A percentile compares a stretch with the other conserved stretches of the same genome.
phyloP scores from a whole-genome alignment of 2,797 vertebrate species.

The Liparis tanakae region DNA sequence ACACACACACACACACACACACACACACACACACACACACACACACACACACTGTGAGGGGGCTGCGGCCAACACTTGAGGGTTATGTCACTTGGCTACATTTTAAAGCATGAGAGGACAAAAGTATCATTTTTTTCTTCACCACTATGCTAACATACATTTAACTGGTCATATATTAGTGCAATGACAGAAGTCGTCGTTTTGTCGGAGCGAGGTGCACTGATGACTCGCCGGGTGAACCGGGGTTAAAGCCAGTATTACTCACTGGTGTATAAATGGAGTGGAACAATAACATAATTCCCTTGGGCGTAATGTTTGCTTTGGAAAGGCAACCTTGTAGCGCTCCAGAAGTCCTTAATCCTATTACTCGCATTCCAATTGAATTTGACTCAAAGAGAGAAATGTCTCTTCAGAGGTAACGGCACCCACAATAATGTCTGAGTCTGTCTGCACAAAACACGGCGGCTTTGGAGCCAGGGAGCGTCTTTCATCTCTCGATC shows the following conservation, averaged over 20 bases:
- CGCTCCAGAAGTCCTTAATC: constrained; percentile 84
- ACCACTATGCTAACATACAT: constrained; percentile 20
- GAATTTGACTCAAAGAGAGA: constrained; percentile 81
- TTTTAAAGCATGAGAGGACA: constrained; percentile 36
- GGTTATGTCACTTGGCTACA: constrained; percentile 63
- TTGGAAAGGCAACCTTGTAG: constrained; percentile 83
- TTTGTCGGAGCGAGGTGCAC: constrained; percentile 32
- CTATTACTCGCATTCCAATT: constrained; percentile 86
- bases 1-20: no score
- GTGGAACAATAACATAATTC: constrained; percentile 84
- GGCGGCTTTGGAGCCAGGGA: constrained; percentile 61
- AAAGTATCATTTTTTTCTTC: constrained; percentile 16
- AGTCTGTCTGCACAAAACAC: constrained; percentile 61
- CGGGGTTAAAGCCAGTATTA: constrained; percentile 68
- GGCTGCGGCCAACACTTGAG: constrained; percentile 35
- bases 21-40: no score
- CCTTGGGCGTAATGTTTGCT: constrained; percentile 82
- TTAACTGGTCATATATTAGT: constrained; percentile 23
- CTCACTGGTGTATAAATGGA: constrained; percentile 78
- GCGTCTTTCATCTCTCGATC: constrained; percentile 64
- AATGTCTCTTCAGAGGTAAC: constrained; percentile 77
- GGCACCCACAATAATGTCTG: constrained; percentile 67
- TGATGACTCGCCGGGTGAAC: constrained; percentile 32
- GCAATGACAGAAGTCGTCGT: constrained; percentile 42
- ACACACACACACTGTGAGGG: constrained; percentile 39